Conservation (phyloP, 2,797 vertebrate species). For the Paedocypris micromegethes region DNA sequence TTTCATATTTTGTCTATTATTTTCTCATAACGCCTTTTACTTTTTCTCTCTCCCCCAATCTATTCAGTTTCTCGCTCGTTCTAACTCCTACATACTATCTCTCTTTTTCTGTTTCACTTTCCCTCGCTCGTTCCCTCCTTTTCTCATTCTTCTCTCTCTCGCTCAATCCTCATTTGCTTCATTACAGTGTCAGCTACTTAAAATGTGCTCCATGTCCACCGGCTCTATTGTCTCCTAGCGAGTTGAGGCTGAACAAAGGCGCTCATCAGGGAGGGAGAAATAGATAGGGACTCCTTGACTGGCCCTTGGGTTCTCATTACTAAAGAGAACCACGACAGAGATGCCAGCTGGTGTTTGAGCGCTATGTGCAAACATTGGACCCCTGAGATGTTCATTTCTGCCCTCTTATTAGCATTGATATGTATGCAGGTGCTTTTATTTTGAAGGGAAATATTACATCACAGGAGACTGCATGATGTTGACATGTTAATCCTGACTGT, state of each 20-base stretch:
- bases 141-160: constrained; percentile 1
- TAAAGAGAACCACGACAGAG: constrained; percentile 6
- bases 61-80: not conserved
- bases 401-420: not conserved
- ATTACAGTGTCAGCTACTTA: constrained; percentile 23
- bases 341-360: constrained; percentile 1
- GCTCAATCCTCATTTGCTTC: constrained; percentile 21
- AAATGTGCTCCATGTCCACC: constrained; percentile 12
- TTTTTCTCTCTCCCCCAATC: constrained; percentile 12
- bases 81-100: not conserved
- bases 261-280: constrained; percentile 15
- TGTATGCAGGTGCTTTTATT: too few species aligned
- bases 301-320: constrained; percentile 31
- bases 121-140: constrained; percentile 3
- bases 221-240: not conserved
- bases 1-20: not conserved
- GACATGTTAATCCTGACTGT: too few species aligned
- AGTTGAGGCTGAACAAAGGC: constrained; percentile 21
- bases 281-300: constrained; percentile 1
- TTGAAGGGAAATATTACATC: too few species aligned
- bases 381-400: not conserved
- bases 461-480: too few species aligned
- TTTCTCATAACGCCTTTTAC: not conserved
- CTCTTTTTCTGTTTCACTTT: not conserved
- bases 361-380: constrained; percentile 28